Evolutionary conservation across 2,113 vertebrate species (phyloP), one percentile per base, ranked within the genome.

Genomic region (Falcunculus frontatus): DNA sequence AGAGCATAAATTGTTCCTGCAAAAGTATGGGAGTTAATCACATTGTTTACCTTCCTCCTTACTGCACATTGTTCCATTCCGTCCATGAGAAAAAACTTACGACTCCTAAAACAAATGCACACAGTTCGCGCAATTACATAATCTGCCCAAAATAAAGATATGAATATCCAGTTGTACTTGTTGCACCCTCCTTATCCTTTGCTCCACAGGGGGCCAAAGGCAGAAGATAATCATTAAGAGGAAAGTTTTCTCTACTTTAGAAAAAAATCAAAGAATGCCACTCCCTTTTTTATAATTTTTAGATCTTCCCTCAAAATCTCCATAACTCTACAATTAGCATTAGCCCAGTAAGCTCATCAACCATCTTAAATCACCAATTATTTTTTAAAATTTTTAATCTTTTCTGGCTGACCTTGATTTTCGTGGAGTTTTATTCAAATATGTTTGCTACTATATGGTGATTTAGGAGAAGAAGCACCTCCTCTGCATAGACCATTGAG

Each of bases 351-450:
- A 93, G 11, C 10, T 81, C 55, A 78, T 69, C 56, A 80, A 67
- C 44, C n/a, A 62, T 37, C 35, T 88, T 74, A 77, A 88, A 90
- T 47, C 35, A 85, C 2, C 13, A 77, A 16, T 37, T 11, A 27
- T 33, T 80, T 92, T 60, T 32, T 1, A 12, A 12, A 44, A 21
- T 6, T n/a, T 35, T 69, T 32, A 10, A 14, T 41, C 7, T 29
- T 35, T 74, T 69, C 72, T 50, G 39, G 5, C 26, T 59, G 86
- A 90, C 59, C 42, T 93, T 80, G 59, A 73, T 73, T 90, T 95
- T 95, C 3, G 8, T 27, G 68, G 32, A 53, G 35, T 39, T 8
- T 62, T 59, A 35, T 27, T 80, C 21, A 73, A 53, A 42, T 65
- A 44, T 67, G 32, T 10, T 42, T 55, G 46, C 55, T 77, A 26